These are phyloP conservation scores for Lepus timidus DNA, from an alignment of 2,113 vertebrate species.

Conservation along the genomic window DNA sequence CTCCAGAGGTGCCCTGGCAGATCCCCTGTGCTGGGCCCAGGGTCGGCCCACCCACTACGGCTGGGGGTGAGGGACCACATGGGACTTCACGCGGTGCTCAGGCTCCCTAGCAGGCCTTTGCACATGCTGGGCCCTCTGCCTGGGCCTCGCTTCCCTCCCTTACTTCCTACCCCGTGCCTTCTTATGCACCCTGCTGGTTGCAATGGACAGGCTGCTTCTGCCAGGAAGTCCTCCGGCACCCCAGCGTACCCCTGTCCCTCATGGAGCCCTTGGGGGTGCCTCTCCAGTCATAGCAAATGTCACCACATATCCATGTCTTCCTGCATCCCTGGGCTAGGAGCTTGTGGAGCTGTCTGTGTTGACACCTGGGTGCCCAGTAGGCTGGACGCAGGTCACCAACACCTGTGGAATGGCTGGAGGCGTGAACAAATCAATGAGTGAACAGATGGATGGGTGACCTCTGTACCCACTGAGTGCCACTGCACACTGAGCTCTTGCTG, in stretches of 20 bases:
- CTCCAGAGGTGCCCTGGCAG: background rate
- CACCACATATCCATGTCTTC: fast-evolving
- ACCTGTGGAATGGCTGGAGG: background rate
- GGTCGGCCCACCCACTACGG: background rate
- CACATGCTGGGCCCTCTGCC: fast-evolving
- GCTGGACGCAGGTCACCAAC: no score
- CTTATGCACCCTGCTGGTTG: background rate
- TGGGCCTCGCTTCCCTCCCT: fast-evolving
- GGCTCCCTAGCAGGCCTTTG: background rate
- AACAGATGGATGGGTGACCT: background rate
- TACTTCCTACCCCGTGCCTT: no score
- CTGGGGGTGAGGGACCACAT: background rate
- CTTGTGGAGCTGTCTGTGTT: fast-evolving
- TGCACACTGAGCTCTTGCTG: background rate
- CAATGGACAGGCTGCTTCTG: background rate
- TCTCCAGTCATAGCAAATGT: background rate
- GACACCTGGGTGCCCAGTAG: background rate
- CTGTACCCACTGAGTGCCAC: fast-evolving
- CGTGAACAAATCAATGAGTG: background rate
- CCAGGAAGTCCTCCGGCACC: background rate
- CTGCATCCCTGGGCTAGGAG: background rate
- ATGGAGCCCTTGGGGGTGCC: fast-evolving
- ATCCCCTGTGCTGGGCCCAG: background rate
- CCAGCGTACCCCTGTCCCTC: background rate
- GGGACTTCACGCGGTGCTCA: fast-evolving